Evolutionary conservation across 53 echinoderm and acorn worm genomes (phyloP).

Genomic region (Henricia sp.): DNA sequence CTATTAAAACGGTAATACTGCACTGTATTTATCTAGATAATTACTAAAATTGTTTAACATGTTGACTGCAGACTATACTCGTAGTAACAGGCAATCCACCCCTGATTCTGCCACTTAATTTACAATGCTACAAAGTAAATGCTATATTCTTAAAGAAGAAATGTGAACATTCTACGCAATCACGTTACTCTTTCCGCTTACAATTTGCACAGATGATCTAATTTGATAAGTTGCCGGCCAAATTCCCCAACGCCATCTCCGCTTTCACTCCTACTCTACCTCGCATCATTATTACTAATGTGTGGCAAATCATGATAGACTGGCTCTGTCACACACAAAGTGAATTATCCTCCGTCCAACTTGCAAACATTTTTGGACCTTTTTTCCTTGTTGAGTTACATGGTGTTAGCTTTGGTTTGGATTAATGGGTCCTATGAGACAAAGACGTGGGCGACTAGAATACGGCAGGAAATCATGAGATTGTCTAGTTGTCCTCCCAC

Average conservation of each 20-base stretch:
- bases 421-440: conserved; percentile 30
- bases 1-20: too few species aligned
- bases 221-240: conserved; percentile 11
- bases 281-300: conserved; percentile 32
- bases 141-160: too few species aligned
- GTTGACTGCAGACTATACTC: too few species aligned
- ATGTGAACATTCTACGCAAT: too few species aligned
- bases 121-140: too few species aligned
- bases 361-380: conserved; percentile 15
- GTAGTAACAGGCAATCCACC: too few species aligned
- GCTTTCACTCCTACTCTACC: conserved; percentile 2
- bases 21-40: too few species aligned
- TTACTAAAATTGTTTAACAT: too few species aligned
- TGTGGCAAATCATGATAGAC: conserved; percentile 14
- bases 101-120: too few species aligned
- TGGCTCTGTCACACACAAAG: neutral
- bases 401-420: conserved; percentile 30
- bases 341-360: conserved; percentile 30
- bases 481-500: too few species aligned
- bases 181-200: too few species aligned
- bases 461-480: neutral
- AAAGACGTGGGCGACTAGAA: neutral
- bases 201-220: conserved; percentile 2
- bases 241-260: neutral
- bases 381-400: neutral